Evolutionary conservation across 2,113 vertebrate genomes (phyloP), one percentile per base, ranked within the genome.

Genomic region (Embiotoca jacksoni): DNA sequence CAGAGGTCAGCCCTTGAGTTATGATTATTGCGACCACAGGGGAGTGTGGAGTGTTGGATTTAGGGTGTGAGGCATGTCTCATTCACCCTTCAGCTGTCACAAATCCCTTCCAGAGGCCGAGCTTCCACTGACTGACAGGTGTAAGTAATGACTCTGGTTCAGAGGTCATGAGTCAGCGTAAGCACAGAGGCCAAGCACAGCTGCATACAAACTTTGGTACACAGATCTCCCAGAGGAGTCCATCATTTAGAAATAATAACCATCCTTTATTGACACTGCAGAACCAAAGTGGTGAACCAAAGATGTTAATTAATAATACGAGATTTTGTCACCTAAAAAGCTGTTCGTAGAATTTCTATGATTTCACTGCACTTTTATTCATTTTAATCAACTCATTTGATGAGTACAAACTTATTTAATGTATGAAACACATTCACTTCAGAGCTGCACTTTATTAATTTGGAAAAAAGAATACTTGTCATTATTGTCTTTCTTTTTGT

Each of bases 11-110:
- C 57, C 67, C 87, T 78, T 78, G 85, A 90, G 85, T 93, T 93
- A 92, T 94, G 90, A 90, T 93, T 90, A 88, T 86, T 87, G 81
- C 41, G 62, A 85, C 77, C 78, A 68, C 83, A 58, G 67, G 75
- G 84, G 84, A 84, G 78, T 73, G 30, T 3, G 6, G 67, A 41
- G 76, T 71, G 79, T 84, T 68, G 78, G 83, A 70, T 88, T 91
- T 89, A 82, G 66, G 89, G 89, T 80, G 80, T 72, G n/a, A 74
- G 73, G 81, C 63, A 80, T 77, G 85, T 86, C 88, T 89, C 81
- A 84, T 87, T 90, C 89, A 87, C 86, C 90, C 86, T 89, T 89
- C 86, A 92, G 92, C 93, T 92, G 91, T 90, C 90, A 89, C 77
- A 76, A 59, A 77, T 73, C 78, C 75, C 84, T 85, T 72, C 57